These are phyloP conservation scores for Andricus grossulariae DNA, from an alignment of 1,140 invertebrate species.

Conservation along the genomic window DNA sequence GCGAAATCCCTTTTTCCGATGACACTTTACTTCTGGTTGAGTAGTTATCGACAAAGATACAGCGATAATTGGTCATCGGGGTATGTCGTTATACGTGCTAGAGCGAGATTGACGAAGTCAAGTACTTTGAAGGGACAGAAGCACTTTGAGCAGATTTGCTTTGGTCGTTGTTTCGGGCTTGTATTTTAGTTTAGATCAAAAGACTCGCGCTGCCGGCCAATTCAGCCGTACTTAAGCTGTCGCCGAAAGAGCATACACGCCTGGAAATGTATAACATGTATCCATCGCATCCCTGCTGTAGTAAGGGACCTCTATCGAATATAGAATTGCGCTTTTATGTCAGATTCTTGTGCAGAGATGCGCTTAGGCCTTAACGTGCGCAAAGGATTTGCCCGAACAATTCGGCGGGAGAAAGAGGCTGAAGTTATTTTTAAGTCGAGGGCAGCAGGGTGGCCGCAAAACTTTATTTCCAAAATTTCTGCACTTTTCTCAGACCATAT, in stretches of 20 bases:
- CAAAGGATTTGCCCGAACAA: too few relatives aligned
- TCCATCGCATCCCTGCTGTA: conserved; percentile 41
- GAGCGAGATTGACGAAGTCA: conserved; percentile 63
- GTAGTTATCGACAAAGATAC: conserved; percentile 74
- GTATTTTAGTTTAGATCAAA: conserved; percentile 76
- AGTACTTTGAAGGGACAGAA: conserved; percentile 67
- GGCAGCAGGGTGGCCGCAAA: too few relatives aligned
- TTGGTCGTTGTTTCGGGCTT: conserved; percentile 73
- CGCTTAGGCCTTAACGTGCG: too few relatives aligned
- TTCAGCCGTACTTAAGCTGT: conserved; percentile 71
- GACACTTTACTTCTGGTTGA: conserved; percentile 70
- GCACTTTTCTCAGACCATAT: too few relatives aligned
- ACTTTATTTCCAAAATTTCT: too few relatives aligned
- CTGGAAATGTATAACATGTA: conserved; percentile 50
- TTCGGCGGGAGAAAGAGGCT: too few relatives aligned
- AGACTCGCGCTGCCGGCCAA: conserved; percentile 70
- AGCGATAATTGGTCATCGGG: conserved; percentile 75
- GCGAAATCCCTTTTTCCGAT: conserved; percentile 69
- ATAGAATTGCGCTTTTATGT: too few relatives aligned
- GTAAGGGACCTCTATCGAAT: too few relatives aligned
- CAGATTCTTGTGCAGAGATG: too few relatives aligned
- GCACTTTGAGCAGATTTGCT: conserved; percentile 74
- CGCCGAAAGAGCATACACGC: conserved; percentile 48
- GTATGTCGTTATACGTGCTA: conserved; percentile 64
- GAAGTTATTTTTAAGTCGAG: too few relatives aligned